Evolutionary conservation across 2,113 vertebrate species (phyloP), one percentile per base, ranked within the genome.

Genomic region (Holacanthus passer): DNA sequence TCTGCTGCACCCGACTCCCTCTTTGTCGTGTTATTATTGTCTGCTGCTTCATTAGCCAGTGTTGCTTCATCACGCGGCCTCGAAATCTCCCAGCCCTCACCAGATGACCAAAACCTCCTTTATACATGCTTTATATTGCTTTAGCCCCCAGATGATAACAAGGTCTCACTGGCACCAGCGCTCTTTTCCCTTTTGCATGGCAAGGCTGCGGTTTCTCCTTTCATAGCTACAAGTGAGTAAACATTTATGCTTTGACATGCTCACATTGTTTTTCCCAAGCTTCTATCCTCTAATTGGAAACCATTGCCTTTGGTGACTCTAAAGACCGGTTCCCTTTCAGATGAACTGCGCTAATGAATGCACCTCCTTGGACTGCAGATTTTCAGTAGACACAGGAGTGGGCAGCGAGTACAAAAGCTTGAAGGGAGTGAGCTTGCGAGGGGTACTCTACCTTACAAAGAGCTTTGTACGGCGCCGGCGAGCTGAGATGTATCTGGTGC

Each of bases 1-100:
- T 80, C 58, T 53, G 73, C 69, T 48, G 35, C 58, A n/a, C 70
- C 45, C 68, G 3, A 27, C 65, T 85, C 73, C 59, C 29, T 79
- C 71, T 78, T 85, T 86, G 68, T 87, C 74, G 39, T 83, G 56
- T 81, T 87, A 39, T 75, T 88, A 79, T 90, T 86, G 77, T 87
- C 85, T 88, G 67, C 77, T 62, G 90, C 84, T 91, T 93, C 89
- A 92, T 94, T 92, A 94, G 87, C 67, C 73, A 56, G 55, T 65
- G 84, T 67, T 45, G 82, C 90, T 89, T 91, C 91, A 93, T 93
- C 92, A 89, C 81, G 74, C 67, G 65, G 77, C 84, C 70, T 87
- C 88, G 81, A 88, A 86, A 76, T 90, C 89, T 88, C 78, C 47
- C 70, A 11, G 73, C 63, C 84, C 63, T 76, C 71, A 71, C 74